Percentiles rank a stretch among this genome's conserved stretches.
Conservation (phyloP, 2,888 invertebrate genomes). For the Leptinotarsa haldemani region DNA sequence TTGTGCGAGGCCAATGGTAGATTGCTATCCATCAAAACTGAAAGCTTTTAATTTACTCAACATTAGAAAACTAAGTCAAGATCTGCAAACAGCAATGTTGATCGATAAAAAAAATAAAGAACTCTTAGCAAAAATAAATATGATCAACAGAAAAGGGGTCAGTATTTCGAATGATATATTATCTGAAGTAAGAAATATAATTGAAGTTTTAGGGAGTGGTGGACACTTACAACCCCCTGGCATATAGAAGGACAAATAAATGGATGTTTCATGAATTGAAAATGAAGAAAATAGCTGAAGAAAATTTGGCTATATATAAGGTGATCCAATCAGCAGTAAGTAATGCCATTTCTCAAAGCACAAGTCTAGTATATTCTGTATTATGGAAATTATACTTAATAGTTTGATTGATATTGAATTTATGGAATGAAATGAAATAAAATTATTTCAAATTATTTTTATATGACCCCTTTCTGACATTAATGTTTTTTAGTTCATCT, state of each 20-base stretch:
- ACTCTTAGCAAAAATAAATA: slow-evolving; percentile 71
- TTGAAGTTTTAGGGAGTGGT: slow-evolving; percentile 26
- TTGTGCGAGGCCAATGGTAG: slow-evolving; percentile 60
- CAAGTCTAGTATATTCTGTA: neutral
- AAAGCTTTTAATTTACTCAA: slow-evolving; percentile 70
- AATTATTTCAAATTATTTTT: too few relatives aligned
- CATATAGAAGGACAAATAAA: slow-evolving; percentile 54
- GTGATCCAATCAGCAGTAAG: slow-evolving; percentile 47
- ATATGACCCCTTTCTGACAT: too few relatives aligned
- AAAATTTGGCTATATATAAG: slow-evolving; percentile 55
- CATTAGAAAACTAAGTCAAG: slow-evolving; percentile 58
- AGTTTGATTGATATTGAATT: too few relatives aligned
- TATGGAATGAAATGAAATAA: too few relatives aligned
- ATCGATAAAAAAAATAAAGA: slow-evolving; percentile 71
- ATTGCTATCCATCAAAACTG: slow-evolving; percentile 69
- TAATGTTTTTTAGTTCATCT: too few relatives aligned
- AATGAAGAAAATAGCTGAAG: slow-evolving; percentile 52
- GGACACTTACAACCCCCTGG: slow-evolving; percentile 41
- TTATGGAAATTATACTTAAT: neutral
- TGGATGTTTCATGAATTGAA: slow-evolving; percentile 53
- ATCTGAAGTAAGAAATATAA: neutral
- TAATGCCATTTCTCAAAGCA: slow-evolving; percentile 8
- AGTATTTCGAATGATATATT: neutral
- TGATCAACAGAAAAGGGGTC: slow-evolving; percentile 69
- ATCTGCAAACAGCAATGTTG: slow-evolving; percentile 62